Percentiles rank a stretch among this genome's conserved stretches.
phyloP scores from a whole-genome alignment of 2,888 invertebrate genomes.

The Sarcophaga rosellei region DNA sequence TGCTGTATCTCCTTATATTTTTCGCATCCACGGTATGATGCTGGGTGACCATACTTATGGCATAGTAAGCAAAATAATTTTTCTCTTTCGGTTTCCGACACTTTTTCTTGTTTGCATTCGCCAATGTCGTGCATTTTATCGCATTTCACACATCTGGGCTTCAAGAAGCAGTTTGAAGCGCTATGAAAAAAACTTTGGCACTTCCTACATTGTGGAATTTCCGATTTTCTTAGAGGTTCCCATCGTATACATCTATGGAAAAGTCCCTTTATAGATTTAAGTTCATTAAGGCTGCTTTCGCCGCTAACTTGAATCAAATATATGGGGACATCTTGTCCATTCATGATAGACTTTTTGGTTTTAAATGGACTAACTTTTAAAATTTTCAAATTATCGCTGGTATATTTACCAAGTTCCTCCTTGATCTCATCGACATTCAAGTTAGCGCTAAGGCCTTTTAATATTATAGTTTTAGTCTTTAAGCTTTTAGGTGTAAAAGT shows the following conservation, averaged over 20 bases:
- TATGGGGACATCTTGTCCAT: conserved; percentile 4
- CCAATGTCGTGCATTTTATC: conserved; percentile 30
- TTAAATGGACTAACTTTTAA: background rate
- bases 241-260: conserved; percentile 23
- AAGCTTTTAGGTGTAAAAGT: too few relatives aligned
- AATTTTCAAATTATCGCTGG: too few relatives aligned
- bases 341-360: background rate
- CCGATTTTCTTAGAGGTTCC: conserved; percentile 32
- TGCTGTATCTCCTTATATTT: conserved; percentile 8
- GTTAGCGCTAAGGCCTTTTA: too few relatives aligned
- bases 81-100: conserved; percentile 16
- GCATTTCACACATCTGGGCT: too few relatives aligned
- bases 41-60: background rate
- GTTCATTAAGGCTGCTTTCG: conserved; percentile 22
- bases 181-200: too few relatives aligned
- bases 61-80: conserved; percentile 42
- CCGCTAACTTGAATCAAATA: conserved; percentile 38
- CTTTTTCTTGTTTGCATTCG: conserved; percentile 1
- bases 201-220: conserved; percentile 31
- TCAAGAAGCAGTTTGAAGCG: too few relatives aligned
- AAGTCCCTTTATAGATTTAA: background rate
- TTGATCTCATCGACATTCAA: too few relatives aligned
- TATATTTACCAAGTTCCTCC: too few relatives aligned
- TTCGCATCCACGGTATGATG: background rate
- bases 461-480: too few relatives aligned